phyloP scores from a whole-genome alignment of 2,113 vertebrate genomes.

The Corythaixoides concolor region DNA sequence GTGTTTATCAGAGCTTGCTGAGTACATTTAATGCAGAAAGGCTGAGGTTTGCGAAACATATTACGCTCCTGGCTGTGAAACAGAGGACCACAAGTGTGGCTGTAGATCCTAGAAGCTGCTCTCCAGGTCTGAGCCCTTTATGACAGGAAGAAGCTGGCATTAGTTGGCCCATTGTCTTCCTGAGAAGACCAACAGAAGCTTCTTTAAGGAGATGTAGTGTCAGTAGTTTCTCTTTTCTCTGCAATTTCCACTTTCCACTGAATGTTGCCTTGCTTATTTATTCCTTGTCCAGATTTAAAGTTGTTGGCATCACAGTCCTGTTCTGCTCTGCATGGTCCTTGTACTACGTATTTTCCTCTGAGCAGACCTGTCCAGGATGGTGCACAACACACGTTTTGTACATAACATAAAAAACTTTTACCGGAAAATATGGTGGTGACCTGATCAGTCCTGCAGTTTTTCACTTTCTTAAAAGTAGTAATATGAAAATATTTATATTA shows the following conservation, averaged over 20 bases:
- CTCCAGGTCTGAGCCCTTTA: background rate
- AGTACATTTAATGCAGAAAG: accelerated
- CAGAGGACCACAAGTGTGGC: background rate
- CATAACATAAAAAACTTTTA: background rate
- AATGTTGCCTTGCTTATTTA: background rate
- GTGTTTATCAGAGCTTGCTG: background rate
- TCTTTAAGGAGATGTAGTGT: background rate
- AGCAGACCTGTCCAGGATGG: background rate
- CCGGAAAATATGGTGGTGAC: background rate
- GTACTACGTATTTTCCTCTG: background rate
- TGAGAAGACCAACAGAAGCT: background rate
- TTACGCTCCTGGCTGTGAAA: background rate
- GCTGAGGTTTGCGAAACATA: background rate
- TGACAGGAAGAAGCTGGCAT: background rate
- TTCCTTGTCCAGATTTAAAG: background rate
- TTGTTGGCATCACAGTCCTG: background rate
- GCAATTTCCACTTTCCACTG: background rate
- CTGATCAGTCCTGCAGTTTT: background rate
- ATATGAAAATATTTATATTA: background rate
- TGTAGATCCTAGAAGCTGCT: background rate
- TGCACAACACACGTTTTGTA: background rate
- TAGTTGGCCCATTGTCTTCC: background rate
- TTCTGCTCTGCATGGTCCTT: background rate
- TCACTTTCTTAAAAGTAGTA: background rate
- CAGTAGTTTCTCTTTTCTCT: background rate